Percentiles rank a stretch among this genome's conserved stretches.
Evolutionary conservation across 2,797 vertebrate species (phyloP).

Genomic region (Myripristis murdjan): DNA sequence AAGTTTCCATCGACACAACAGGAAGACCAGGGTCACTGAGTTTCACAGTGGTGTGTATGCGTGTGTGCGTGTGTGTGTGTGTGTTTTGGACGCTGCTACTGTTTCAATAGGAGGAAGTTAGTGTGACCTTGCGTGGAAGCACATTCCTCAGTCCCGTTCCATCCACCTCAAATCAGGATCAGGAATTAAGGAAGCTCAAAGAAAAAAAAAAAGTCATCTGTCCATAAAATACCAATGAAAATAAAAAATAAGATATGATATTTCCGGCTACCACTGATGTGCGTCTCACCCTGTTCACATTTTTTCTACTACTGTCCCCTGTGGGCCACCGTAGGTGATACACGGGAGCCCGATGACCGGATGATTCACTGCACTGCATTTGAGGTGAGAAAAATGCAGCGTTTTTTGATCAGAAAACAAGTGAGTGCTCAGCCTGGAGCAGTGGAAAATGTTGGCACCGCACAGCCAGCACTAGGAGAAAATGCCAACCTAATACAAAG

Average conservation of each 20-base stretch:
- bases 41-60: slow-evolving; percentile 23
- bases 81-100: slow-evolving; percentile 76
- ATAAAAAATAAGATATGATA: background rate
- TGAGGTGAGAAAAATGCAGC: slow-evolving; percentile 5
- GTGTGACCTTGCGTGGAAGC: slow-evolving; percentile 52
- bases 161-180: too few relatives aligned
- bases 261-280: background rate
- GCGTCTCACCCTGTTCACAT: background rate
- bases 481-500: too few relatives aligned
- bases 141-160: slow-evolving; percentile 51
- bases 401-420: background rate
- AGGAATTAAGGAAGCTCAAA: too few relatives aligned
- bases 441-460: background rate
- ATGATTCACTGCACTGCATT: slow-evolving; percentile 12
- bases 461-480: too few relatives aligned
- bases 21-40: slow-evolving; percentile 74
- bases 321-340: background rate
- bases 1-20: slow-evolving; percentile 73
- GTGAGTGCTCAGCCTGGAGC: background rate
- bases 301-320: background rate
- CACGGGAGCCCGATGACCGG: slow-evolving; percentile 4
- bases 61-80: slow-evolving; percentile 26
- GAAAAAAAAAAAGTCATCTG: too few relatives aligned
- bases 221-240: too few relatives aligned
- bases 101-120: slow-evolving; percentile 87